Evolutionary conservation across 2,797 vertebrate species (phyloP), one percentile per base, ranked within the genome.

Genomic region (Choloepus didactylus): DNA sequence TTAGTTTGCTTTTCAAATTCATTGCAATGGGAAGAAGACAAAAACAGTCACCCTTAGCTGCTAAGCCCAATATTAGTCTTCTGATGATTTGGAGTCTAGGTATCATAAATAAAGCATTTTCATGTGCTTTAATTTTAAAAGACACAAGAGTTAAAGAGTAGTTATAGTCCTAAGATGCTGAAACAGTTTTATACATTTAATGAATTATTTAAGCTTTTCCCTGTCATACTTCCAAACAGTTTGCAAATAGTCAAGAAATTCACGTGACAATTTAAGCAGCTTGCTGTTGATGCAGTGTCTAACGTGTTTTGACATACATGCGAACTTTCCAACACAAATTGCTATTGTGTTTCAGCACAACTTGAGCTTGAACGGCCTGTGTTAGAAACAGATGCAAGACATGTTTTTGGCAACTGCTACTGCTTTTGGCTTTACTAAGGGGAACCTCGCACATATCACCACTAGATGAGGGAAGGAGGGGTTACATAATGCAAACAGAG

Each of bases 221-320:
- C 25, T 69, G 97, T 89, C 62, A 96, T 96, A 95, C 54, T 80
- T 94, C 66, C 64, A 95, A 96, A 91, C n/a, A 44, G 88, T 70
- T 97, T 97, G 76, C 0, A 1, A 97, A 96, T 94, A 96, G 59
- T 70, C 97, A 86, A 97, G 95, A 96, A 97, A 76, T 87, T 81
- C 41, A 10, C 27, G 84, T 84, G 95, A 95, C 41, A 92, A 2
- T 89, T 72, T 87, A 97, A 72, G 29, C 89, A 95, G 73, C 81
- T 88, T 96, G 91, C 29, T 82, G 44, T 88, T 73, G 95, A 97
- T 15, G 51, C 35, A 25, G 10, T 1, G 59, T 88, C 80, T 96
- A 96, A 97, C 4, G 5, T 11, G 0, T 92, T 96, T 86, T 97
- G 96, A 96, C 86, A 96, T 49, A 73, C 9, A 35, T 11, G 6